Base-by-base conservation (phyloP, 2,797 vertebrate genomes). In the Dendrocincla tyrannina region DNA sequence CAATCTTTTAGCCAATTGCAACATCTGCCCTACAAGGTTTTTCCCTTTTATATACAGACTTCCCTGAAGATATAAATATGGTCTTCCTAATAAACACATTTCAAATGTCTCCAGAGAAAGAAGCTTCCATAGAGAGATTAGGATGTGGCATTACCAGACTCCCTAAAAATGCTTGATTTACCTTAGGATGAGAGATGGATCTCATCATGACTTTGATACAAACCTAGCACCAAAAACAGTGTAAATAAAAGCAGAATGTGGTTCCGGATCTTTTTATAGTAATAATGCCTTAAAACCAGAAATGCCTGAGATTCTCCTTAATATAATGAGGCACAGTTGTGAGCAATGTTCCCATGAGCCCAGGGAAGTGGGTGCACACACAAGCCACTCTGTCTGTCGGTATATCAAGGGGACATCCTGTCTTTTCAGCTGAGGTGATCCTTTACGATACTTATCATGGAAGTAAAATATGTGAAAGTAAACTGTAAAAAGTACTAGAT, bases 21-120 rank as follows among this genome's bases (percentile, higher is more conserved):
- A 95, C 96, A 97, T 97, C 96, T 98, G 95, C 79, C 96, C 73
- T 94, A 94, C 39, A 91, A 97, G 90, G 69, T 80, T 97, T 97
- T 97, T 72, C 60, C 82, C 44, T 92, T 97, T 96, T 95, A 96
- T 95, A 95, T 89, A 85, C 83, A 92, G 62, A 62, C 56, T 95
- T 97, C 89, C 91, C 87, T 96, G 86, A 97, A 97, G 95, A 95
- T 85, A 96, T 95, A 97, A 97, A 96, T 96, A 95, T 42, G 50
- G 67, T 96, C 79, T 89, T 95, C 73, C 88, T 95, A 94, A 96
- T 88, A 75, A 96, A 85, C 68, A 92, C 52, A 78, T 79, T 94
- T 94, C 68, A 97, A 95, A 93, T 41, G 14, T 93, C 85, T 96
- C 58, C 56, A 92, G 93, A 95, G 78, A 83, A 24, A 70, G 47